phyloP scores from a whole-genome alignment of 2,113 vertebrate genomes.

The Noctilio leporinus region DNA sequence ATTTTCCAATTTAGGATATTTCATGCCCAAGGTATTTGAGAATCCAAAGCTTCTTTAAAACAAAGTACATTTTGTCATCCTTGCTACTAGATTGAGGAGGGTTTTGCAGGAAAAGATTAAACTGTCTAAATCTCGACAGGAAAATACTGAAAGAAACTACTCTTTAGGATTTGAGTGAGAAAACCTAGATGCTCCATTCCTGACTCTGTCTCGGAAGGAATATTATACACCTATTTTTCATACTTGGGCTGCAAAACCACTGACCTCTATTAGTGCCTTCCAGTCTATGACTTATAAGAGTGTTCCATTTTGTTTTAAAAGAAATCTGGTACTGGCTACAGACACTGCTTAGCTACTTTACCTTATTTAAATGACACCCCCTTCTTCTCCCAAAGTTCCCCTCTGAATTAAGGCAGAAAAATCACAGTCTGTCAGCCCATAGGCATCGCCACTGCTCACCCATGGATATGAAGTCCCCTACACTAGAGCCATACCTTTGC shows the following conservation, averaged over 20 bases:
- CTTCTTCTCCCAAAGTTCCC: neutral
- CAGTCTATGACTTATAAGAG: neutral
- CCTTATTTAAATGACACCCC: neutral
- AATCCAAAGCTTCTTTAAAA: slow-evolving; percentile 30
- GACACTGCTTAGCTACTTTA: neutral
- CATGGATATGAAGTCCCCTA: neutral
- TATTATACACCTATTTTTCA: neutral
- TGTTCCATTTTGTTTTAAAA: neutral
- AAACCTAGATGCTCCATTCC: neutral
- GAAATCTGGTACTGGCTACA: neutral
- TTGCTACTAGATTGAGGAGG: neutral
- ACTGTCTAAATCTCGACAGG: neutral
- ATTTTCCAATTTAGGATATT: slow-evolving; percentile 32
- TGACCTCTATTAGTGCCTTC: neutral
- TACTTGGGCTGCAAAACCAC: neutral
- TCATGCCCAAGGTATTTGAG: neutral
- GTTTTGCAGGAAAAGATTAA: neutral
- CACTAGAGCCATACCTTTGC: neutral
- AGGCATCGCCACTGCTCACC: neutral
- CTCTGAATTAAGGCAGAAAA: neutral
- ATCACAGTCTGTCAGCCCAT: neutral
- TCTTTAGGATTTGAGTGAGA: neutral
- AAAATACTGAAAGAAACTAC: slow-evolving; percentile 1
- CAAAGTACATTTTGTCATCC: neutral
- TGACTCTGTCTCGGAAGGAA: neutral